Evolutionary conservation across 23 tunicate genomes (phyloP).

Genomic region (Diplosoma virens): DNA sequence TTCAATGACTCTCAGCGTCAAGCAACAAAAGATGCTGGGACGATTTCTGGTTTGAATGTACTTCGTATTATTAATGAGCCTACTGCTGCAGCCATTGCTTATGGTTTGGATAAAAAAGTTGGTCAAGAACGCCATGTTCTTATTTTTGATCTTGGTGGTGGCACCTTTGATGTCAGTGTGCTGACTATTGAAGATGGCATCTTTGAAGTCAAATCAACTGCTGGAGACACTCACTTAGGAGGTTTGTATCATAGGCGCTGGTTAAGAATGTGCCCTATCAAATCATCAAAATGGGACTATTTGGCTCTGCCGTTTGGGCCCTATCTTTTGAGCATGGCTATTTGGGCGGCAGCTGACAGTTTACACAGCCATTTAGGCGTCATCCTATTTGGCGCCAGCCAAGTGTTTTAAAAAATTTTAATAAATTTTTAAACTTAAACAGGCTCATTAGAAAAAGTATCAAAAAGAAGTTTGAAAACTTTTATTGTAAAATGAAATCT

Average conservation of each 20-base stretch:
- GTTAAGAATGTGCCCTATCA: too few species aligned
- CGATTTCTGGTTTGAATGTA: slow-evolving; percentile 79
- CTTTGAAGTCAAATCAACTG: slow-evolving; percentile 89
- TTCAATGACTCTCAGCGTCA: slow-evolving; percentile 89
- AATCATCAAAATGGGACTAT: too few species aligned
- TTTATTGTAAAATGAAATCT: too few species aligned
- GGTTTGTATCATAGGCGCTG: slow-evolving; percentile 39
- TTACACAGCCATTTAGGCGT: too few species aligned
- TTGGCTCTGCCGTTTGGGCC: too few species aligned
- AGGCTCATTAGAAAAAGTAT: too few species aligned
- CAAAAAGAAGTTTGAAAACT: too few species aligned
- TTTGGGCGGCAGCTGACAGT: too few species aligned
- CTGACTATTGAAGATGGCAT: slow-evolving; percentile 85
- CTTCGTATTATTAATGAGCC: slow-evolving; percentile 88
- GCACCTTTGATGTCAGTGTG: slow-evolving; percentile 85
- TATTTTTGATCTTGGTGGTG: slow-evolving; percentile 90
- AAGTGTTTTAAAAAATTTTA: too few species aligned
- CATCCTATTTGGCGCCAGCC: too few species aligned
- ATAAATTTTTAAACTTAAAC: too few species aligned
- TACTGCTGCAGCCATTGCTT: slow-evolving; percentile 90
- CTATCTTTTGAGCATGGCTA: too few species aligned
- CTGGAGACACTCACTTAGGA: slow-evolving; percentile 91
- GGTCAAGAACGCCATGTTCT: slow-evolving; percentile 80
- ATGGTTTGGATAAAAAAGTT: slow-evolving; percentile 87
- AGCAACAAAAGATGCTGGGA: slow-evolving; percentile 89